Conservation (phyloP, 2,888 invertebrate genomes). For the Cheilosia soror region DNA sequence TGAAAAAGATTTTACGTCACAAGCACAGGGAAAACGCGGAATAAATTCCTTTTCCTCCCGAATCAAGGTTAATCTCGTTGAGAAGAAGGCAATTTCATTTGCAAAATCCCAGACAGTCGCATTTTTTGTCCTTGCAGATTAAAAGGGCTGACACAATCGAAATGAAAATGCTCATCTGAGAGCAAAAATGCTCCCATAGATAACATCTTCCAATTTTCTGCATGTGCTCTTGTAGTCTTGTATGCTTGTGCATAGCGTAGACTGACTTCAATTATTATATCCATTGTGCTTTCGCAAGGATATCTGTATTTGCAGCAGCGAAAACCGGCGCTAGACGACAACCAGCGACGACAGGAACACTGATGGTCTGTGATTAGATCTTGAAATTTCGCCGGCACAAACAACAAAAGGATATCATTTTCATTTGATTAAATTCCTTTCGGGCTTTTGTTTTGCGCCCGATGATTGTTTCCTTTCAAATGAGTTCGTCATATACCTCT, state of each 20-base stretch:
- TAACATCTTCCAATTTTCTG: constrained; percentile 72
- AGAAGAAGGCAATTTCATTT: constrained; percentile 64
- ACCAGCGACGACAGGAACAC: constrained; percentile 26
- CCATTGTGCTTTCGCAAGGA: constrained; percentile 27
- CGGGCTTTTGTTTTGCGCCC: constrained; percentile 64
- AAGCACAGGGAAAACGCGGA: neutral
- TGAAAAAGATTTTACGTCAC: neutral
- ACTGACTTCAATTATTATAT: constrained; percentile 65
- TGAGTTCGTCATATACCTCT: constrained; percentile 36
- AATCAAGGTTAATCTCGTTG: constrained; percentile 68
- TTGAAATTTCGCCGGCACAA: constrained; percentile 49
- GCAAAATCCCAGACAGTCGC: constrained; percentile 54
- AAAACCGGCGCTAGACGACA: constrained; percentile 31
- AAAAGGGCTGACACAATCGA: constrained; percentile 64
- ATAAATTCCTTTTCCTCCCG: constrained; percentile 11
- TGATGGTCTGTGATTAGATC: constrained; percentile 59
- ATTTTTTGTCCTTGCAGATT: constrained; percentile 55
- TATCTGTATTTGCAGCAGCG: neutral
- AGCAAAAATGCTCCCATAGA: constrained; percentile 26
- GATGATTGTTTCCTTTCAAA: constrained; percentile 60
- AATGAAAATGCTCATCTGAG: constrained; percentile 58
- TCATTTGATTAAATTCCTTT: constrained; percentile 72
- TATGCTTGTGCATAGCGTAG: constrained; percentile 1
- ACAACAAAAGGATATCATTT: constrained; percentile 72
- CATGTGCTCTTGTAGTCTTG: constrained; percentile 13